phyloP scores from a whole-genome alignment of 1,140 invertebrate species.

The Drosophila malerkotliana region DNA sequence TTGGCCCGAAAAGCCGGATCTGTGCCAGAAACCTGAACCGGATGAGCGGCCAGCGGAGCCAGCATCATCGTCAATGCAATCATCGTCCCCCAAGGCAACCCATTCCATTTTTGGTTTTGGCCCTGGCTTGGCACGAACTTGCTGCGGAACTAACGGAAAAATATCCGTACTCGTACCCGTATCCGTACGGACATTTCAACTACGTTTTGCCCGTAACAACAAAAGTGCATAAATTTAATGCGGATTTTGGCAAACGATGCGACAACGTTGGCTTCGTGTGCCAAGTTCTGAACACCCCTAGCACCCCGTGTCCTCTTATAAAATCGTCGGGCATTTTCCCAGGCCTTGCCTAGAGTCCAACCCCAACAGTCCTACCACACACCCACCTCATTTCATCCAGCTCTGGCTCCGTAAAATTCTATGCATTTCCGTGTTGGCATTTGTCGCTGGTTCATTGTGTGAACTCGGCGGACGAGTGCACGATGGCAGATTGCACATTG shows the following conservation, averaged over 20 bases:
- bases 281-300: slow-evolving; percentile 51
- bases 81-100: slow-evolving; percentile 28
- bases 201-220: slow-evolving; percentile 66
- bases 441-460: slow-evolving; percentile 73
- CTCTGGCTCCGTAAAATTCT: slow-evolving; percentile 65
- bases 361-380: neutral
- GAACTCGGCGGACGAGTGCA: slow-evolving; percentile 38
- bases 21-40: slow-evolving; percentile 78
- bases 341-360: slow-evolving; percentile 31
- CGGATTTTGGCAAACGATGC: slow-evolving; percentile 78
- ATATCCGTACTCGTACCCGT: slow-evolving; percentile 24
- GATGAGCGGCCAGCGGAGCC: slow-evolving; percentile 66
- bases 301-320: slow-evolving; percentile 8
- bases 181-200: slow-evolving; percentile 54
- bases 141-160: slow-evolving; percentile 50
- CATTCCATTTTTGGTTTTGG: neutral
- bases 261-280: slow-evolving; percentile 73
- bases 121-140: slow-evolving; percentile 43
- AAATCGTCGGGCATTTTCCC: slow-evolving; percentile 37
- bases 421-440: slow-evolving; percentile 80
- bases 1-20: slow-evolving; percentile 57
- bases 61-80: slow-evolving; percentile 72
- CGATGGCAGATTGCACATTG: slow-evolving; percentile 27
- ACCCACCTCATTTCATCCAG: slow-evolving; percentile 17
- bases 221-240: slow-evolving; percentile 81